Evolutionary conservation across 2,888 invertebrate species (phyloP).

Genomic region (Tipula vernalis): DNA sequence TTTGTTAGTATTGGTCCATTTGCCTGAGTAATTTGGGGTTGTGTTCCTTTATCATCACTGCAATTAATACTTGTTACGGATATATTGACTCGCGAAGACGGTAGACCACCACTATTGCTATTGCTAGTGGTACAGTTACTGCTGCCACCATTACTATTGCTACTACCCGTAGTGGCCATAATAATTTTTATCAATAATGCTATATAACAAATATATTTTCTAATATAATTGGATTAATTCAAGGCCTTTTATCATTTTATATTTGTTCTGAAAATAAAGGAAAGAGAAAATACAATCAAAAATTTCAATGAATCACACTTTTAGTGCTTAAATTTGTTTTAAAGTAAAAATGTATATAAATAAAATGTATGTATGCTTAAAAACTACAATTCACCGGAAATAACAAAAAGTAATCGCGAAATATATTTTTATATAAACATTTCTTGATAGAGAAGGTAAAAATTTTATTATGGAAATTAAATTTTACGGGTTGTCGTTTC

Average conservation of each 20-base stretch:
- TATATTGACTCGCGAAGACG: constrained; percentile 39
- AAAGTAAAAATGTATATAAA: background rate
- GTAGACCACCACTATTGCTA: background rate
- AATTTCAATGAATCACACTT: constrained; percentile 5
- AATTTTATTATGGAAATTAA: background rate
- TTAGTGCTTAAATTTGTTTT: background rate
- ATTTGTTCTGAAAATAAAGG: constrained; percentile 6
- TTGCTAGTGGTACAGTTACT: background rate
- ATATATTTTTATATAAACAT: background rate
- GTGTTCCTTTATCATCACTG: constrained; percentile 24
- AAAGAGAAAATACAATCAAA: background rate
- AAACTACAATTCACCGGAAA: constrained; percentile 1
- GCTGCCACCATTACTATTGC: background rate
- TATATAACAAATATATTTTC: background rate
- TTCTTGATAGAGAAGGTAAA: background rate
- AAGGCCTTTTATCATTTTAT: constrained; percentile 7
- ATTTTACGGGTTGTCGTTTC: background rate
- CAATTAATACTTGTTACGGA: constrained; percentile 70
- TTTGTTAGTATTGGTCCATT: constrained; percentile 9
- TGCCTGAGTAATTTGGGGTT: constrained; percentile 21
- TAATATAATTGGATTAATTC: constrained; percentile 7
- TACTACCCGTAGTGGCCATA: constrained; percentile 13
- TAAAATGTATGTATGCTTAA: background rate
- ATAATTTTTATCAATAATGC: background rate
- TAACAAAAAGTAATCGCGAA: background rate